These are phyloP conservation scores for Chaetops frenatus DNA, from an alignment of 2,113 vertebrate genomes.

Conservation along the genomic window DNA sequence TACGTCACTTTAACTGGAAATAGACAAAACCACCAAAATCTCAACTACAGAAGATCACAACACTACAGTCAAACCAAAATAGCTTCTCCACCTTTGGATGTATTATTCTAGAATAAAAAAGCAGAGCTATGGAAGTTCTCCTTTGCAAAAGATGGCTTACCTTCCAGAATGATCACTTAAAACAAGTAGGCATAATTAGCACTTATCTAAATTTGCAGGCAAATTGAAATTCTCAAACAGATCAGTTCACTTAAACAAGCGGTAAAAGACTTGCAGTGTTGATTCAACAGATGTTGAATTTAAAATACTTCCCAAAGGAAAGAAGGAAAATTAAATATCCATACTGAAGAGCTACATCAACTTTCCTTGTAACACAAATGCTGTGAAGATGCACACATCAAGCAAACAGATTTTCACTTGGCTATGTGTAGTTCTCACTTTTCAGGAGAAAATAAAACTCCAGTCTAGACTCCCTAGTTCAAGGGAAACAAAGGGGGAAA, in stretches of 20 bases:
- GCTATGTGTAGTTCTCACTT: accelerated
- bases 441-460: not conserved
- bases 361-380: not conserved
- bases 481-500: not conserved
- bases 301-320: not conserved
- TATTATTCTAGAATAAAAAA: not conserved
- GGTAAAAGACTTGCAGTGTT: not conserved
- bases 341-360: not conserved
- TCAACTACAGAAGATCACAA: not conserved
- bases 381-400: not conserved
- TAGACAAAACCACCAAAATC: not conserved
- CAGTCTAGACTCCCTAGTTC: not conserved
- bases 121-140: not conserved
- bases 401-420: not conserved
- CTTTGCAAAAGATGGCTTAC: not conserved
- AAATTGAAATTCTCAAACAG: not conserved
- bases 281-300: not conserved
- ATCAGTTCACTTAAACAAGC: not conserved
- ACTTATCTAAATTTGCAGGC: not conserved
- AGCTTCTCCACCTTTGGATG: not conserved
- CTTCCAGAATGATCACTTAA: not conserved
- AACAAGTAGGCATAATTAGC: not conserved
- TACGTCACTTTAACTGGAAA: not conserved
- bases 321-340: not conserved
- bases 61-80: not conserved